phyloP scores from a whole-genome alignment of 1,140 invertebrate genomes.

The Gonatopus flavifemur region DNA sequence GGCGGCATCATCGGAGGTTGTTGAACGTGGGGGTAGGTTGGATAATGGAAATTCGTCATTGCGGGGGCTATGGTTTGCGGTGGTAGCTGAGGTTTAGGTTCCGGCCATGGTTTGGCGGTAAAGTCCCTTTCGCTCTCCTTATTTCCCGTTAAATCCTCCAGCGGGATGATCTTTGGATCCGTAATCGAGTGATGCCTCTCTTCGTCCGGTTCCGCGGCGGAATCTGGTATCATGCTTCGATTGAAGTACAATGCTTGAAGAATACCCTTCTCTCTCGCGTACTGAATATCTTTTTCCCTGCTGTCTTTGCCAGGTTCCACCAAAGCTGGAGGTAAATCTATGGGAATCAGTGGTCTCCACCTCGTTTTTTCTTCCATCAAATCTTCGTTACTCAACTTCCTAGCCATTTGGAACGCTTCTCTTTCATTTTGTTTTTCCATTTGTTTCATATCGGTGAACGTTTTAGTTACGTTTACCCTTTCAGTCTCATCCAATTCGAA shows the following conservation, averaged over 20 bases:
- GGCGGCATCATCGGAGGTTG: constrained; percentile 31
- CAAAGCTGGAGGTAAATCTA: constrained; percentile 67
- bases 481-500: constrained; percentile 95
- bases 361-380: constrained; percentile 75
- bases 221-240: constrained; percentile 83
- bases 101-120: constrained; percentile 75
- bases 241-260: constrained; percentile 85
- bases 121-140: constrained; percentile 78
- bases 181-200: constrained; percentile 72
- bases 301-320: constrained; percentile 78
- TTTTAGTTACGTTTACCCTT: constrained; percentile 90
- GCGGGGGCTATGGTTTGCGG: constrained; percentile 37
- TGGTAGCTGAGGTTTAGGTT: constrained; percentile 66
- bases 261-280: constrained; percentile 78
- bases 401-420: constrained; percentile 75
- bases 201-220: constrained; percentile 80
- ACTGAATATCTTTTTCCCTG: constrained; percentile 83
- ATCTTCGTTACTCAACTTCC: constrained; percentile 75
- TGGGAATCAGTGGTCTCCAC: constrained; percentile 70
- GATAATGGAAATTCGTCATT: constrained; percentile 37
- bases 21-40: constrained; percentile 48
- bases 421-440: constrained; percentile 85
- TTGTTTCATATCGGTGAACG: constrained; percentile 89
- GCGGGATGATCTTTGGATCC: constrained; percentile 81
- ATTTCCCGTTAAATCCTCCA: constrained; percentile 83